Evolutionary conservation across 2,888 invertebrate genomes (phyloP).

Genomic region (Schrankia costaestrigalis): DNA sequence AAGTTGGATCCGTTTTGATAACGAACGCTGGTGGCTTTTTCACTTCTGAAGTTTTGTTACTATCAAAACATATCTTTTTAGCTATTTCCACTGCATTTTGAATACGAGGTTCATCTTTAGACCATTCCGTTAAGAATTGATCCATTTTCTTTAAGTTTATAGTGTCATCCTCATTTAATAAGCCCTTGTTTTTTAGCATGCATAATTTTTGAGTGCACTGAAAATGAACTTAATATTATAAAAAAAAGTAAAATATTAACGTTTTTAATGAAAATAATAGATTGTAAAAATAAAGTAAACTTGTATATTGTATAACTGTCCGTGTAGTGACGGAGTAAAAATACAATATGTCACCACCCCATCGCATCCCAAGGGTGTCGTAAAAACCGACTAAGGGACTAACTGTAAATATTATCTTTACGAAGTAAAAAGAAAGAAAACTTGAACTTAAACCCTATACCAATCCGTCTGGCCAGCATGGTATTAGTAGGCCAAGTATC

Average conservation of each 20-base stretch:
- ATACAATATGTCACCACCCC: no score
- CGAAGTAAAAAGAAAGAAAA: no score
- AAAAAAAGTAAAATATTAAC: background rate
- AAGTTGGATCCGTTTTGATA: slow-evolving; percentile 27
- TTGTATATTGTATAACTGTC: no score
- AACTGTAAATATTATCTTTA: no score
- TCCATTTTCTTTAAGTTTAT: slow-evolving; percentile 43
- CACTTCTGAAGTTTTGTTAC: slow-evolving; percentile 33
- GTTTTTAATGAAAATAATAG: background rate
- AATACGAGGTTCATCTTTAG: slow-evolving; percentile 38
- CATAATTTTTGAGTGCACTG: slow-evolving; percentile 30
- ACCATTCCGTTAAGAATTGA: slow-evolving; percentile 43
- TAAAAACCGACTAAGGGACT: no score
- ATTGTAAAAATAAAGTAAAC: background rate
- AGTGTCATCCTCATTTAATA: slow-evolving; percentile 40
- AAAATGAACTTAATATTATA: slow-evolving; percentile 2
- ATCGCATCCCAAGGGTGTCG: no score
- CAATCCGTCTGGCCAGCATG: no score
- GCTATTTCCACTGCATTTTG: slow-evolving; percentile 37
- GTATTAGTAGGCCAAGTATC: no score
- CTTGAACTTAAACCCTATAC: no score
- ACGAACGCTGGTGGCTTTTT: slow-evolving; percentile 32
- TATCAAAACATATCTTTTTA: slow-evolving; percentile 40
- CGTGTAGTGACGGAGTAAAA: no score
- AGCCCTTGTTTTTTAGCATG: slow-evolving; percentile 45